Base-by-base conservation (phyloP, 35 echinoderm and acorn worm species). In the Nesometra sesokonis region DNA sequence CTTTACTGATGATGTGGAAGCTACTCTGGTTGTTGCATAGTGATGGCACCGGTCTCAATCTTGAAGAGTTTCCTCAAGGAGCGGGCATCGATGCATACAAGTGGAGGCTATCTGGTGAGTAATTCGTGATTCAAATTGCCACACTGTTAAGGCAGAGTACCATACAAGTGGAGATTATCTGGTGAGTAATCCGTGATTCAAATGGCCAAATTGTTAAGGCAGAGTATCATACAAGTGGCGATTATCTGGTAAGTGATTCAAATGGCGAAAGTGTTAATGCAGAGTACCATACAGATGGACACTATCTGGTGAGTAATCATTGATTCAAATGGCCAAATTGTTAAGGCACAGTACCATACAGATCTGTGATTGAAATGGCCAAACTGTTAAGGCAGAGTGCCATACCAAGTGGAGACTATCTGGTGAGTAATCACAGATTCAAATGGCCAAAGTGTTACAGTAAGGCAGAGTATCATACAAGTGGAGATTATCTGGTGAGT, bases 1-100 rank as follows among this genome's bases (percentile, higher is more conserved):
- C 94, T 17, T 39, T 79, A 29, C 57, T 57, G n/a, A 97, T 97
- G 94, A 93, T 97, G 91, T 97, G 94, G 94, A 46, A 86, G n/a
- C 43, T 97, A 0, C 78, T 93, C 11, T 97, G 94, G 94, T 91
- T 84, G 33, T 86, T 97, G 30, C 94, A 97, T 85, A 82, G 86
- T 21, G 47, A 37, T 30, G 78, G 80, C 23, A 67, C 11, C 2
- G 52, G 52, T 67, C 38, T 43, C 4, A 15, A 43, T 15, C 8
- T 9, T 67, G 52, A 67, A 67, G 52, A 67, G 52, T 5, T 67
- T 19, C 52, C 21, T 67, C 80, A 84, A 3, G 88, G 87, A 37
- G 91, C 87, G 0, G 85, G 38, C 52, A 46, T 82, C 21, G 93
- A 92, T 36, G 90, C 89, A 78, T 96, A 96, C 80, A 91, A 90